These are phyloP conservation scores for Procambarus virginalis DNA, from an alignment of 1,140 invertebrate genomes.

Conservation along the genomic window DNA sequence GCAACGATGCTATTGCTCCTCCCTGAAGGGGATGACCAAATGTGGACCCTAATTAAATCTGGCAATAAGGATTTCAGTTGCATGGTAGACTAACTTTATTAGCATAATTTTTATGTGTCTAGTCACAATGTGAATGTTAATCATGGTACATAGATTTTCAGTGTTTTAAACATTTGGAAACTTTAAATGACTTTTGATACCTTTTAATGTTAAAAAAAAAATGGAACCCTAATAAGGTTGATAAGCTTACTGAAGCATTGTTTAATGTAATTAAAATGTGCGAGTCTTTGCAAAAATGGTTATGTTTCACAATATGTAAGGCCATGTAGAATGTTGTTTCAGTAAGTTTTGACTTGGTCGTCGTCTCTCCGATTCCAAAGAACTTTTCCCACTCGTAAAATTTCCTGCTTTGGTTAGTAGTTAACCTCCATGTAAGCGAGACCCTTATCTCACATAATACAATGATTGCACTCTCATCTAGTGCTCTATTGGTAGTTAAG, in stretches of 20 bases:
- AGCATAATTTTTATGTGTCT: conserved; percentile 14
- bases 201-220: conserved; percentile 1
- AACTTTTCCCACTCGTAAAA: neutral
- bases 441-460: neutral
- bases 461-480: neutral
- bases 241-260: neutral
- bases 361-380: neutral
- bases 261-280: neutral
- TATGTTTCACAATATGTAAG: neutral
- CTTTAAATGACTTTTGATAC: neutral
- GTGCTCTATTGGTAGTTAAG: neutral
- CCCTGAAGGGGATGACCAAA: neutral
- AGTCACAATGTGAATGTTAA: conserved; percentile 14
- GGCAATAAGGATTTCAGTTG: conserved; percentile 12
- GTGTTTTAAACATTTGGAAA: conserved; percentile 4
- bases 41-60: neutral
- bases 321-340: neutral
- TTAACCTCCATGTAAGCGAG: neutral
- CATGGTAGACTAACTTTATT: conserved; percentile 8
- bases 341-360: neutral
- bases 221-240: neutral
- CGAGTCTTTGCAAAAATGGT: neutral
- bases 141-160: conserved; percentile 1
- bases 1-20: neutral
- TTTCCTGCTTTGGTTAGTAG: conserved; percentile 5